Evolutionary conservation across 2,888 invertebrate genomes (phyloP), one percentile per base, ranked within the genome.

Genomic region (Agriotes lineatus): DNA sequence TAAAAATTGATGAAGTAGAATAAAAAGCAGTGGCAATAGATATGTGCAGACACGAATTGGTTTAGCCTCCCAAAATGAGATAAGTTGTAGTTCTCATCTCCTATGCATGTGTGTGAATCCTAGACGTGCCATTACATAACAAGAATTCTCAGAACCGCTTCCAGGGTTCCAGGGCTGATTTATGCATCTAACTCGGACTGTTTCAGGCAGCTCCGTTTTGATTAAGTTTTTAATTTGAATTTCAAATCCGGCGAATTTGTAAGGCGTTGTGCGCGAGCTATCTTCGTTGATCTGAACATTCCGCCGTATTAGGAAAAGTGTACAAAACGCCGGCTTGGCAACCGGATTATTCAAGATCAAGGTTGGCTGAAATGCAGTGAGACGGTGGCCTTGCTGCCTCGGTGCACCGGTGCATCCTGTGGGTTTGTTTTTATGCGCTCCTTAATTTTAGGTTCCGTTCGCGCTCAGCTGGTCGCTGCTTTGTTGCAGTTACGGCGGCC

Each of bases 291-390:
- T 52, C 52, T 52, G 2, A 18, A 33, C 52, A 52, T 52, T 52
- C 52, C 52, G 52, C 18, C 52, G n/a, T 33, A 52, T 52, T 52
- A 30, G 19, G 10, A 14, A 56, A 56, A 58, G 39, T 44, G 14
- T 42, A 42, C 25, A 58, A 58, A 59, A 59, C 22, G 18, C 20
- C 39, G 7, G 39, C 20, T 33, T 19, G 50, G 5, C 37, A 9
- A 16, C 14, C 20, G 37, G 12, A 78, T 78, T 79, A 69, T 79
- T 80, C 79, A 80, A 79, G 80, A 80, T 80, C 80, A 80, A 80
- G 80, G 80, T 65, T 61, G 60, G 50, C 48, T 48, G 45, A 67
- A 60, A 63, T 56, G 69, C 63, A 61, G 69, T 44, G 48, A 70
- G 70, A 69, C 68, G 50, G 60, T 57, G 44, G 64, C 48, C 69